These are phyloP conservation scores for Limonius californicus DNA, from an alignment of 1,140 invertebrate genomes.

Conservation along the genomic window DNA sequence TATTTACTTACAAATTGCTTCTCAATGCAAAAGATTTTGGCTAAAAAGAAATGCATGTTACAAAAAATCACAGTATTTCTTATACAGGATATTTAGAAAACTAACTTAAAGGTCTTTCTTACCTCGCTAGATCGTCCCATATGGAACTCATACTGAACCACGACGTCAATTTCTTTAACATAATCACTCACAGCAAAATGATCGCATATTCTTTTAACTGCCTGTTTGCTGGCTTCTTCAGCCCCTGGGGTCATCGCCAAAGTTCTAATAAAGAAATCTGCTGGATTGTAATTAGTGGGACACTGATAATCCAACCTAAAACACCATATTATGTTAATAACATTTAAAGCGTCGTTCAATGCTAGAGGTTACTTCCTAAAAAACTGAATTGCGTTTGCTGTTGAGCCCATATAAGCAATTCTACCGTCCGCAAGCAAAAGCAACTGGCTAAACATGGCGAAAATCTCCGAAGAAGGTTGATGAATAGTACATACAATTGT, in stretches of 20 bases:
- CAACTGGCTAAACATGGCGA: constrained; percentile 81
- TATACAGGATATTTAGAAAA: no score
- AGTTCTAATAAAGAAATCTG: constrained; percentile 86
- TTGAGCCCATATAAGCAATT: constrained; percentile 81
- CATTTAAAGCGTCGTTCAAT: no score
- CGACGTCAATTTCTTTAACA: constrained; percentile 68
- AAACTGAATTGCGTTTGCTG: constrained; percentile 69
- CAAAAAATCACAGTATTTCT: no score
- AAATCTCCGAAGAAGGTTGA: constrained; percentile 92
- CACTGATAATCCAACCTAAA: constrained; percentile 72
- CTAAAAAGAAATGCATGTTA: constrained; percentile 9
- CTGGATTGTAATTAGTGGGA: constrained; percentile 83
- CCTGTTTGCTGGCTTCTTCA: constrained; percentile 60
- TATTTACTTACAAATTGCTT: constrained; percentile 30
- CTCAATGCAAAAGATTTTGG: constrained; percentile 33
- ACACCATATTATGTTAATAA: no score
- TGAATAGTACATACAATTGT: constrained; percentile 95
- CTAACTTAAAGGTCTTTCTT: no score
- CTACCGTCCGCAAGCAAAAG: constrained; percentile 85
- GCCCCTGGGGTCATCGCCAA: constrained; percentile 75
- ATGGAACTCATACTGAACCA: constrained; percentile 64
- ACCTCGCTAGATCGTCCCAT: constrained; percentile 50
- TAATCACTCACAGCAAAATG: constrained; percentile 72
- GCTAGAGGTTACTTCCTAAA: constrained; percentile 69
- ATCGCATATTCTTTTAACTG: constrained; percentile 70